Conservation (phyloP, 2,797 vertebrate genomes). For the Helarctos malayanus region DNA sequence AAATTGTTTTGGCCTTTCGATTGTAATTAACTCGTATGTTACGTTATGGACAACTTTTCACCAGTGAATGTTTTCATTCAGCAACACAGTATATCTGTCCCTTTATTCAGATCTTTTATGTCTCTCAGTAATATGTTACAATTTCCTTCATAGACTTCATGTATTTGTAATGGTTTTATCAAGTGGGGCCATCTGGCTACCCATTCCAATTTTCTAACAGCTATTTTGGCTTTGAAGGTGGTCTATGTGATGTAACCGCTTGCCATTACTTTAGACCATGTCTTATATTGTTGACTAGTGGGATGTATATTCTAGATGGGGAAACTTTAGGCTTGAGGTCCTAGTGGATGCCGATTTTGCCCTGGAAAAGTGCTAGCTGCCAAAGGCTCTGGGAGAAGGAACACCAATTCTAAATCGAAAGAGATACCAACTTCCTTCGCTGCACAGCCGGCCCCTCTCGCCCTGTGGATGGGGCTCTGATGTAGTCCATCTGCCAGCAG, state of each 20-base stretch:
- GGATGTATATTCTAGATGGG: not conserved
- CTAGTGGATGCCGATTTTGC: not conserved
- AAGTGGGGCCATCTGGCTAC: not conserved
- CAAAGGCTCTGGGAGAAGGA: not conserved
- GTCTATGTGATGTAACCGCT: not conserved
- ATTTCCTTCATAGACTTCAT: not conserved
- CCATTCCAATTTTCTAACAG: not conserved
- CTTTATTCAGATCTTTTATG: not conserved
- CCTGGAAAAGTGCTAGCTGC: not conserved
- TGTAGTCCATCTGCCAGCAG: not conserved
- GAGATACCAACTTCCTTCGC: not conserved
- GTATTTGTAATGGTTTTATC: not conserved
- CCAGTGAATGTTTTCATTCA: not conserved
- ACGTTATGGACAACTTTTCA: not conserved
- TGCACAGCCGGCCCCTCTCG: not conserved
- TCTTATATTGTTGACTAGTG: not conserved
- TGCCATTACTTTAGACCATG: not conserved
- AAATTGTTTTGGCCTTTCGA: not conserved
- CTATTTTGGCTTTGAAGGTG: not conserved
- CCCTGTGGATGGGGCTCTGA: not conserved
- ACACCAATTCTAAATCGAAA: not conserved
- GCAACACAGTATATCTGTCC: not conserved
- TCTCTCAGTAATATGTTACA: not conserved
- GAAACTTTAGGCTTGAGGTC: not conserved
- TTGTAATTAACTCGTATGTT: not conserved